A percentile compares a stretch with the other conserved stretches of the same genome.
Evolutionary conservation across 2,113 vertebrate genomes (phyloP).

Genomic region (Anas platyrhynchos): DNA sequence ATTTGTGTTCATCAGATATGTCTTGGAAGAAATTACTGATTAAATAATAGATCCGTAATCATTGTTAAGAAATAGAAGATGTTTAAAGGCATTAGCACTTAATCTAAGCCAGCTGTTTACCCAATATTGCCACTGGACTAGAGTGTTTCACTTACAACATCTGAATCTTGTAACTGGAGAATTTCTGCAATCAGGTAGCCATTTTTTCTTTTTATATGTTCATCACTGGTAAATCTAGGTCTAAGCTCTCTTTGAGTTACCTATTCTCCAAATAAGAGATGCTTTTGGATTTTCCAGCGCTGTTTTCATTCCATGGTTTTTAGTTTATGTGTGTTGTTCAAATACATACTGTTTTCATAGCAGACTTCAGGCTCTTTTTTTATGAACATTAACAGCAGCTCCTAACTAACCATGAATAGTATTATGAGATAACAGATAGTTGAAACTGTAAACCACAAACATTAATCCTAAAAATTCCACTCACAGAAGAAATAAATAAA

Average conservation of each 20-base stretch:
- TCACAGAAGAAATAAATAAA: background rate
- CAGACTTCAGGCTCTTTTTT: background rate
- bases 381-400: background rate
- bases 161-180: background rate
- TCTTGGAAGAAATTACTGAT: background rate
- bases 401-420: background rate
- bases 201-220: background rate
- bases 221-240: background rate
- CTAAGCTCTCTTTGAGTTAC: background rate
- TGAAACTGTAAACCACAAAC: background rate
- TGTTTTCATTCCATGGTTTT: background rate
- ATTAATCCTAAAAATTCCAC: background rate
- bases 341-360: background rate
- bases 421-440: background rate
- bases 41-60: background rate
- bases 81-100: background rate
- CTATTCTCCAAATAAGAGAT: background rate
- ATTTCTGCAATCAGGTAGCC: background rate
- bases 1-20: background rate
- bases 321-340: background rate
- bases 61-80: background rate
- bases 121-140: background rate
- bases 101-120: background rate
- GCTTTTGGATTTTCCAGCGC: background rate
- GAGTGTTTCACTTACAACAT: background rate